Percentiles rank a stretch among this genome's conserved stretches.
Conservation (phyloP, 2,113 vertebrate genomes). For the Neopipo cinnamomea region DNA sequence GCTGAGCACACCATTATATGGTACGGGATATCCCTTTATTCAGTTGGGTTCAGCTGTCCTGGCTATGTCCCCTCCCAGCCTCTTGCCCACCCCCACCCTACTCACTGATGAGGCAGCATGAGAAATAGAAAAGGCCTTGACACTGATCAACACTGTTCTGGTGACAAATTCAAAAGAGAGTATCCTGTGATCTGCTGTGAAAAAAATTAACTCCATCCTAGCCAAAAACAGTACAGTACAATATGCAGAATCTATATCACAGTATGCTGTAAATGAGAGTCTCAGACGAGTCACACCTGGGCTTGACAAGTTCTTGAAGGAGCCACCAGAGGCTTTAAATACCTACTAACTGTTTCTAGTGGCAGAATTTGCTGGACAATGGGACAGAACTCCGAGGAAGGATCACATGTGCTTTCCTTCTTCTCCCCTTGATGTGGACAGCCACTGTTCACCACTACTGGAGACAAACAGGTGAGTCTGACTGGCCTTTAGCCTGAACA, state of each 20-base stretch:
- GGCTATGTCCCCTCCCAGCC: not conserved
- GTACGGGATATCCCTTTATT: not conserved
- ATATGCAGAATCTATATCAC: not conserved
- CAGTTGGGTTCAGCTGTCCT: not conserved
- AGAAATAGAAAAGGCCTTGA: not conserved
- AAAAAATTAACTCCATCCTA: not conserved
- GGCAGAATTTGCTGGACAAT: not conserved
- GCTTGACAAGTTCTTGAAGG: not conserved
- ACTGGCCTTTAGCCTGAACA: not conserved
- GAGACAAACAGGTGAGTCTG: not conserved
- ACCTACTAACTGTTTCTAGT: not conserved
- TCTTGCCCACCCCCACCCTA: not conserved
- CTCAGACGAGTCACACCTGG: not conserved
- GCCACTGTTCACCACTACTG: not conserved
- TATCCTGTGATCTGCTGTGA: not conserved
- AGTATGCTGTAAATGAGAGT: not conserved
- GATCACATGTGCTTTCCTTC: not conserved
- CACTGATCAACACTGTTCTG: not conserved
- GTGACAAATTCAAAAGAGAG: not conserved
- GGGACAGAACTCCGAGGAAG: not conserved
- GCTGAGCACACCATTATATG: not conserved
- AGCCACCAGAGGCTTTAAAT: not conserved
- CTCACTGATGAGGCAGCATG: not conserved
- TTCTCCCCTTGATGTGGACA: not conserved
- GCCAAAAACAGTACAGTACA: not conserved